These are phyloP conservation scores for Hoplodrina blanda DNA, from an alignment of 2,888 invertebrate genomes.

Conservation along the genomic window DNA sequence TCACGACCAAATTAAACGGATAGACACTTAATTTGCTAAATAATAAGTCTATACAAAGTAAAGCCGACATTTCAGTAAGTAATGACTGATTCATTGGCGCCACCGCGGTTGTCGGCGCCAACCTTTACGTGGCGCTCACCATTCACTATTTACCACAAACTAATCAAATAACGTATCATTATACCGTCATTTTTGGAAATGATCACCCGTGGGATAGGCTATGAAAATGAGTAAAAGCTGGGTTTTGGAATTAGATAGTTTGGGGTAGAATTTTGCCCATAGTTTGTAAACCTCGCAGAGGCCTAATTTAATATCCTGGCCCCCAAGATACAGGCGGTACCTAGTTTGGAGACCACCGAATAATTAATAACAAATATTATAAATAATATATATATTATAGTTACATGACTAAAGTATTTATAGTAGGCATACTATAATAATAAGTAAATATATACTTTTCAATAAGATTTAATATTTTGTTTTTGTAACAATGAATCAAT, in stretches of 20 bases:
- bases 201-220: slow-evolving; percentile 73
- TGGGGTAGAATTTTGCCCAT: slow-evolving; percentile 31
- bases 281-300: slow-evolving; percentile 21
- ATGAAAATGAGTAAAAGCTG: slow-evolving; percentile 77
- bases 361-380: no score
- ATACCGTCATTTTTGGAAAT: slow-evolving; percentile 83
- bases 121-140: slow-evolving; percentile 66
- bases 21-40: slow-evolving; percentile 62
- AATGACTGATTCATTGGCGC: slow-evolving; percentile 86
- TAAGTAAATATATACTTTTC: no score
- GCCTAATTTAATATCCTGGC: neutral
- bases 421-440: no score
- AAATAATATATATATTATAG: no score
- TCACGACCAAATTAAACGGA: slow-evolving; percentile 52
- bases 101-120: slow-evolving; percentile 75
- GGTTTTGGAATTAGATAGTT: slow-evolving; percentile 34
- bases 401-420: no score
- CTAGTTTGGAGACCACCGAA: no score
- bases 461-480: no score
- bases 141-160: slow-evolving; percentile 81
- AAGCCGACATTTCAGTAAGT: slow-evolving; percentile 69
- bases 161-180: slow-evolving; percentile 88
- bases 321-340: no score
- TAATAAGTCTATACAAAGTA: slow-evolving; percentile 65
- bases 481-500: no score